Evolutionary conservation across 2,113 vertebrate genomes (phyloP).

Genomic region (Macquaria ambigua): DNA sequence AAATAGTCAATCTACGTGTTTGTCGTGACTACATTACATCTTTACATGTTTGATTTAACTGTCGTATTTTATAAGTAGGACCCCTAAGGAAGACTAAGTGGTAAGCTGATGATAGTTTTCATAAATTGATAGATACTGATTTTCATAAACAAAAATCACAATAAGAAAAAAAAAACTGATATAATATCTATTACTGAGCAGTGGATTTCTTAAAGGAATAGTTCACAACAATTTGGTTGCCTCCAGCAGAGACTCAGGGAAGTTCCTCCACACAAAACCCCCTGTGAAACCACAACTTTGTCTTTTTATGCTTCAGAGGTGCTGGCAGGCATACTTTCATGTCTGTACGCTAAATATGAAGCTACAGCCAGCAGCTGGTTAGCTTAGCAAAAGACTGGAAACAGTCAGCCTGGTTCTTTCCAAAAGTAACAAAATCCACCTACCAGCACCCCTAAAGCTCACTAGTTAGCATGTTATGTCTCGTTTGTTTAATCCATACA

Average conservation of each 20-base stretch:
- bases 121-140: too few species aligned
- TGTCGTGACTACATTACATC: not conserved
- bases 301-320: not conserved
- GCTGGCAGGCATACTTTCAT: too few species aligned
- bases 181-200: too few species aligned
- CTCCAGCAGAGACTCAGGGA: not conserved
- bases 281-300: not conserved
- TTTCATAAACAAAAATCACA: not conserved
- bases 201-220: too few species aligned
- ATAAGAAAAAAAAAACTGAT: not conserved
- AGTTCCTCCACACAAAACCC: not conserved
- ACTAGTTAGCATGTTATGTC: too few species aligned
- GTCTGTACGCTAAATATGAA: too few species aligned
- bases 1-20: not conserved
- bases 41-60: not conserved
- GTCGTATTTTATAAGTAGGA: not conserved
- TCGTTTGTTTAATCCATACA: too few species aligned
- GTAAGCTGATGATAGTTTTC: not conserved
- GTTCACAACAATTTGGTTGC: not conserved
- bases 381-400: too few species aligned
- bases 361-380: too few species aligned
- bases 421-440: too few species aligned
- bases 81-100: not conserved
- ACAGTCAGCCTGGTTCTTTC: too few species aligned
- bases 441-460: too few species aligned